Percentiles rank a stretch among this genome's conserved stretches.
phyloP scores from a whole-genome alignment of 2,113 vertebrate genomes.

The Heteronetta atricapilla region DNA sequence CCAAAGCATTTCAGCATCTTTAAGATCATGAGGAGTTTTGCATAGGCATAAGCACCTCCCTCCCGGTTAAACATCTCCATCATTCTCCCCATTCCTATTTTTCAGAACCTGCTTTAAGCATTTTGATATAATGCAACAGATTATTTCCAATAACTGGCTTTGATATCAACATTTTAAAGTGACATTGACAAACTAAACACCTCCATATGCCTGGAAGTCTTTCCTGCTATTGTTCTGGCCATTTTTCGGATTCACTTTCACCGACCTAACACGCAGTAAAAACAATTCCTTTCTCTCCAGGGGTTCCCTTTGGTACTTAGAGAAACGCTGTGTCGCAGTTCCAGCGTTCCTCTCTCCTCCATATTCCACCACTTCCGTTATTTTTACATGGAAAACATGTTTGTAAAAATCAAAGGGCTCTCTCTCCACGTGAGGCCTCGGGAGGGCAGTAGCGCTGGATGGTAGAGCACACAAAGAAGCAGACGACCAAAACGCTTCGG shows the following conservation, averaged over 20 bases:
- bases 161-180: background rate
- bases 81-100: background rate
- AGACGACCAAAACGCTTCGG: rapidly evolving
- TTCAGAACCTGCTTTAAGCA: background rate
- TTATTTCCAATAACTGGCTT: background rate
- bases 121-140: background rate
- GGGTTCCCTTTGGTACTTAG: background rate
- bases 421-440: rapidly evolving
- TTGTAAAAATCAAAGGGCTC: background rate
- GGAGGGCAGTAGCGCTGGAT: background rate
- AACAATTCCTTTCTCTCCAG: background rate
- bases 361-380: background rate
- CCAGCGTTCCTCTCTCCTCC: background rate
- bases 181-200: background rate
- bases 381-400: rapidly evolving
- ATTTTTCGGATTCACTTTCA: background rate
- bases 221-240: background rate
- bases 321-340: background rate
- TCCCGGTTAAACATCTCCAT: background rate
- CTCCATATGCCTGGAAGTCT: background rate
- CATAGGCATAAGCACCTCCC: background rate
- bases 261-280: background rate
- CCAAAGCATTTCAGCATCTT: conserved; percentile 18
- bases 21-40: background rate
- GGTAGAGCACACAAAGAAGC: rapidly evolving